A percentile compares a stretch with the other conserved stretches of the same genome.
These are phyloP conservation scores for Rhabditophanes sp. DNA, from an alignment of 2,888 invertebrate genomes.

Conservation along the genomic window DNA sequence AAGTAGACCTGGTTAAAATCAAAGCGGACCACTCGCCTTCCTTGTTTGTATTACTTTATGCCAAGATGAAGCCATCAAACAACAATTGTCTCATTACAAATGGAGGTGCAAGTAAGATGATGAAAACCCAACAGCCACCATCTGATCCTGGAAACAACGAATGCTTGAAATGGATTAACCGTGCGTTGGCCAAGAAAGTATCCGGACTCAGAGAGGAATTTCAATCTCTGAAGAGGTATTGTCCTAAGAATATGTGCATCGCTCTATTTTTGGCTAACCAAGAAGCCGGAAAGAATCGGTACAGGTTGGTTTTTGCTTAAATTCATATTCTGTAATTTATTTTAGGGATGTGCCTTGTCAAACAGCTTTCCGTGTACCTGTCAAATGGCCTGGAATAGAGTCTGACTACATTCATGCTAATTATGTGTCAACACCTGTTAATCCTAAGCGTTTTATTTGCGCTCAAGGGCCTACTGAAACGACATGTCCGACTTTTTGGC, in stretches of 20 bases:
- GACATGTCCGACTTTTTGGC: slow-evolving; percentile 13
- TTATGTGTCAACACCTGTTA: slow-evolving; percentile 15
- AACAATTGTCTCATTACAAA: no score
- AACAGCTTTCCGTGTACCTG: slow-evolving; percentile 14
- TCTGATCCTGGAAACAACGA: no score
- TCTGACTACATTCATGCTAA: slow-evolving; percentile 27
- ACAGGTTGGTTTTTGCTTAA: no score
- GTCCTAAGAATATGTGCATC: not conserved
- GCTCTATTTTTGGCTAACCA: slow-evolving; percentile 4
- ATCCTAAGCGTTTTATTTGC: slow-evolving; percentile 23
- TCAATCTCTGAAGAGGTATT: not conserved
- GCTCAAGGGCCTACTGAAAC: slow-evolving; percentile 12
- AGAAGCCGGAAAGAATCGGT: slow-evolving; percentile 11
- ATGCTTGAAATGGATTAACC: not conserved
- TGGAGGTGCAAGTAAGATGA: no score
- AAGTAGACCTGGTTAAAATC: no score
- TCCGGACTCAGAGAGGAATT: not conserved
- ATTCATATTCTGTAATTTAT: no score
- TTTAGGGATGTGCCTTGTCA: slow-evolving; percentile 23
- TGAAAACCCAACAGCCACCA: no score
- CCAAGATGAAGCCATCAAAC: no score
- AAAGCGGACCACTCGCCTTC: no score
- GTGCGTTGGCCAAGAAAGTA: not conserved
- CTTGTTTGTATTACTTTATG: no score
- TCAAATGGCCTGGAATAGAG: slow-evolving; percentile 14